Percentiles rank a stretch among this genome's conserved stretches.
Conservation (phyloP, 2,888 invertebrate species). For the Melanotus villosus region DNA sequence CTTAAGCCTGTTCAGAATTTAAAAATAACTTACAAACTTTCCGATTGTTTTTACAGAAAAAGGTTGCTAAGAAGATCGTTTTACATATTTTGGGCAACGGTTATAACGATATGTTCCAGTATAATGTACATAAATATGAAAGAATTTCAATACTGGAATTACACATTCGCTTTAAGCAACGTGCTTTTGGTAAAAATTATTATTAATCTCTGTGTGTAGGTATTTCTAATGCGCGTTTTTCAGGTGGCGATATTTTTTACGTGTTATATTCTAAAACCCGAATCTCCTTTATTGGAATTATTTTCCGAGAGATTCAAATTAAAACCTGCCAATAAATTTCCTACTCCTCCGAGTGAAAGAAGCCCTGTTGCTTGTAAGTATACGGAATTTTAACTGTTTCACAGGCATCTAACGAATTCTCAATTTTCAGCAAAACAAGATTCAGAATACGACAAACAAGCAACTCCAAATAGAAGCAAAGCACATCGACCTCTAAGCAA, state of each 20-base stretch:
- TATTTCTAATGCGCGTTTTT: conserved; percentile 47
- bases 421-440: conserved; percentile 74
- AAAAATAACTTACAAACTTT: too few species aligned
- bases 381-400: too few species aligned
- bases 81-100: conserved; percentile 73
- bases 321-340: background rate
- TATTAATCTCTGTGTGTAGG: background rate
- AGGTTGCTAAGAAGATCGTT: conserved; percentile 75
- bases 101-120: conserved; percentile 74
- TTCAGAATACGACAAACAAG: conserved; percentile 76
- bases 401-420: background rate
- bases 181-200: conserved; percentile 72
- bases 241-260: conserved; percentile 74
- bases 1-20: too few species aligned
- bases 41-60: conserved; percentile 70
- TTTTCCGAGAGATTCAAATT: conserved; percentile 65
- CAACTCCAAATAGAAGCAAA: conserved; percentile 65
- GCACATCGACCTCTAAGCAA: conserved; percentile 56
- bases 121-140: conserved; percentile 76
- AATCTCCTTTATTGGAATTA: conserved; percentile 68
- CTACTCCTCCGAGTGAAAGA: background rate
- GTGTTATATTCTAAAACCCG: conserved; percentile 75
- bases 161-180: conserved; percentile 73
- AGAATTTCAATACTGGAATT: conserved; percentile 72
- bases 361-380: conserved; percentile 59